Percentiles rank a stretch among this genome's conserved stretches.
phyloP scores from a whole-genome alignment of 2,113 vertebrate species.

The Aphyosemion australe region DNA sequence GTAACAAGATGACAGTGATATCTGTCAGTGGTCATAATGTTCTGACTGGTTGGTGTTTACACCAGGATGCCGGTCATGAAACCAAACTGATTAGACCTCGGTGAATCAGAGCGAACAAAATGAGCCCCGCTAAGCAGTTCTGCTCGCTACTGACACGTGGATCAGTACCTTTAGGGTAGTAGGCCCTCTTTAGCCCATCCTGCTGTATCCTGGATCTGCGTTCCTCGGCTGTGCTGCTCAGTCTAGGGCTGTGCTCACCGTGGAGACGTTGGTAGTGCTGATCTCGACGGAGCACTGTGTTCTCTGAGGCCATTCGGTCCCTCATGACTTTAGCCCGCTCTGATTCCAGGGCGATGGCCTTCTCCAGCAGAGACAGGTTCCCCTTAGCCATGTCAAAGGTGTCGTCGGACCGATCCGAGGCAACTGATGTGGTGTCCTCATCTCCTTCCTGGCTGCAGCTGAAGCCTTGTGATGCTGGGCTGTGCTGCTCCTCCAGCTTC shows the following conservation, averaged over 20 bases:
- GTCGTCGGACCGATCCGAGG: constrained; percentile 95
- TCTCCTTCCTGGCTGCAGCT: constrained; percentile 85
- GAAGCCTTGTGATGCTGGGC: constrained; percentile 88
- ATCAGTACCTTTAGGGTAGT: constrained; percentile 93
- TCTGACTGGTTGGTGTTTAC: not conserved
- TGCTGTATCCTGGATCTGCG: constrained; percentile 90
- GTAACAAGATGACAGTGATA: too few species aligned
- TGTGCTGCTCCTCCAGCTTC: constrained; percentile 96
- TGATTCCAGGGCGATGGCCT: constrained; percentile 96
- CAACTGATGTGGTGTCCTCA: constrained; percentile 94
- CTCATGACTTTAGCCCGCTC: constrained; percentile 96
- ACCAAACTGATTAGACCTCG: too few species aligned
- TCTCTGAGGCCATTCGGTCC: constrained; percentile 90
- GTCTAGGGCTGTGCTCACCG: constrained; percentile 89
- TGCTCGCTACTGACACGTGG: not conserved
- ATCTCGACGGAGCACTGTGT: constrained; percentile 82
- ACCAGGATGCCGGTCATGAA: too few species aligned
- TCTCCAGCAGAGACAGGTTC: constrained; percentile 97
- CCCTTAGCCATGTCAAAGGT: constrained; percentile 99
- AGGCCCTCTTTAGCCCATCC: constrained; percentile 92
- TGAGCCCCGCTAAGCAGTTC: not conserved
- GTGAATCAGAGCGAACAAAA: too few species aligned
- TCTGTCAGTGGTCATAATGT: not conserved
- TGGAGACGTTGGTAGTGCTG: constrained; percentile 74
- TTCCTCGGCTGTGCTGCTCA: constrained; percentile 86